phyloP scores from a whole-genome alignment of 2,888 invertebrate species.

The Graphium colonna region DNA sequence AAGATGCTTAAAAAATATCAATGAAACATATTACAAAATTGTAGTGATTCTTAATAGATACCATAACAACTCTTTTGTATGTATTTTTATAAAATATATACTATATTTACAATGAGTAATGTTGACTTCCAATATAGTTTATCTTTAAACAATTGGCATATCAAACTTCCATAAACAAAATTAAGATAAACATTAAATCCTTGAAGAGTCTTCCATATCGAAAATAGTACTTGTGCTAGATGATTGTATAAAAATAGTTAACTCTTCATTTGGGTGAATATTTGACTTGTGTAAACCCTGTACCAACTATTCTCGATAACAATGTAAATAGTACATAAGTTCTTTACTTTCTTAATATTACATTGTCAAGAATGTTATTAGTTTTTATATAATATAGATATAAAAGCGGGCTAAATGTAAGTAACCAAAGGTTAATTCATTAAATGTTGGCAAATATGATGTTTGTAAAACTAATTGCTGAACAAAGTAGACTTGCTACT shows the following conservation, averaged over 20 bases:
- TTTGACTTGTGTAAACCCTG: constrained; percentile 40
- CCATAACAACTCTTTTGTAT: constrained; percentile 67
- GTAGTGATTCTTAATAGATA: constrained; percentile 60
- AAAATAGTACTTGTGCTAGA: constrained; percentile 70
- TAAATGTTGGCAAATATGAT: constrained; percentile 7
- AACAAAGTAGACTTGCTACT: neutral
- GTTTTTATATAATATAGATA: constrained; percentile 15
- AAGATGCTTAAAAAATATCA: constrained; percentile 69
- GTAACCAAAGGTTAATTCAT: constrained; percentile 22
- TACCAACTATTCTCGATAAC: constrained; percentile 21
- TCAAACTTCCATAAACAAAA: constrained; percentile 75
- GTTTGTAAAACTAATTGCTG: constrained; percentile 7
- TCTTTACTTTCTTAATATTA: constrained; percentile 16
- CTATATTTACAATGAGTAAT: constrained; percentile 59
- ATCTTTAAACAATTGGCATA: constrained; percentile 75
- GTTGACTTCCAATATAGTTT: constrained; percentile 67
- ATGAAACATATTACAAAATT: constrained; percentile 70
- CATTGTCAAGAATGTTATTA: constrained; percentile 3
- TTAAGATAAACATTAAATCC: constrained; percentile 61
- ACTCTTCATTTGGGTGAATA: constrained; percentile 52
- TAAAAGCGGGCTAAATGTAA: constrained; percentile 19
- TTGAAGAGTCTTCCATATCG: constrained; percentile 79
- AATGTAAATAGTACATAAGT: constrained; percentile 21
- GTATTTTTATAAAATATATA: constrained; percentile 79
- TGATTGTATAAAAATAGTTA: constrained; percentile 51